Conservation (phyloP, 2,797 vertebrate genomes). For the Emys orbicularis region DNA sequence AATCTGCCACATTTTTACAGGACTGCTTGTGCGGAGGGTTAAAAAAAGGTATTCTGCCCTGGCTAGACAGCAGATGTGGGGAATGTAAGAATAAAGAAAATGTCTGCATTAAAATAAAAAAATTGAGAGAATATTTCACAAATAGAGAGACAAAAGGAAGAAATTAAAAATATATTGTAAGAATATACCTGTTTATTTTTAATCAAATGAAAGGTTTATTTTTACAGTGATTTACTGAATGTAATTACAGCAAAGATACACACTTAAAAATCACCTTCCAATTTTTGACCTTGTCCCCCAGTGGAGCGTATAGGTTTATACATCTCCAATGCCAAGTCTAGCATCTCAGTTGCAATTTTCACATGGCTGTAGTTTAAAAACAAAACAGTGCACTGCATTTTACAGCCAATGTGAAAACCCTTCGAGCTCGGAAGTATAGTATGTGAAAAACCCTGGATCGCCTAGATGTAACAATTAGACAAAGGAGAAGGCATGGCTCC, state of each 20-base stretch:
- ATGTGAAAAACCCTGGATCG: background rate
- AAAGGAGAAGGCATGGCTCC: background rate
- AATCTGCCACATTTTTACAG: conserved; percentile 85
- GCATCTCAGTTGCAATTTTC: background rate
- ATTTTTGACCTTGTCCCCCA: background rate
- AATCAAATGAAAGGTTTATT: conserved; percentile 67
- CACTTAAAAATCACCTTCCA: background rate
- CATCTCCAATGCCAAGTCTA: conserved; percentile 67
- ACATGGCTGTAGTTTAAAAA: background rate
- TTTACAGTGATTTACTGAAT: background rate
- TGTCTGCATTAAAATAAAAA: conserved; percentile 63
- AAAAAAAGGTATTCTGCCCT: conserved; percentile 28
- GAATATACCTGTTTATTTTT: conserved; percentile 84
- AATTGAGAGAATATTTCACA: background rate
- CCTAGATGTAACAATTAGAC: background rate
- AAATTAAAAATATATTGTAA: conserved; percentile 82
- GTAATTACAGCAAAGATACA: background rate
- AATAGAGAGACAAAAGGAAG: conserved; percentile 58
- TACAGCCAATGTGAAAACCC: conserved; percentile 3
- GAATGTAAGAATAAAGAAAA: conserved; percentile 15
- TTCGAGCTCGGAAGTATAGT: conserved; percentile 5
- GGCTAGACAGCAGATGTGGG: conserved; percentile 66
- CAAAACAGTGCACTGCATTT: background rate
- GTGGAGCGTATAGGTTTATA: conserved; percentile 42
- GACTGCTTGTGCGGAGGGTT: conserved; percentile 49